Base-by-base conservation (phyloP, 2,888 invertebrate genomes). In the Trypoxylon attenuatum region DNA sequence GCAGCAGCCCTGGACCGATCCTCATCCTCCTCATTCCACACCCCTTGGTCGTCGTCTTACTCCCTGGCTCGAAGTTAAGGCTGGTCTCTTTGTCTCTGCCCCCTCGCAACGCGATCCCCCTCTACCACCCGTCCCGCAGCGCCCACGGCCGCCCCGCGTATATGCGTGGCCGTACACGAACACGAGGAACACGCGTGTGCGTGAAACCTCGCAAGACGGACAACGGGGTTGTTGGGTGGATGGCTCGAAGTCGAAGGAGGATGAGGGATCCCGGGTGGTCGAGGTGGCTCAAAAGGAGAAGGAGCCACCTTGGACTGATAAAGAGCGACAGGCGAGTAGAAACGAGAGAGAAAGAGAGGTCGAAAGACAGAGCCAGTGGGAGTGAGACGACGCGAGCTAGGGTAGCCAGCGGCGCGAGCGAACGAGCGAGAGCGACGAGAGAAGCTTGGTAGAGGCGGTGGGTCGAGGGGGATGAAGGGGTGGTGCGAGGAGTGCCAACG, bases 171-270 rank as follows among this genome's bases (percentile, higher is more conserved):
- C n/a, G 61, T 73, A 77, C 78, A 77, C 68, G 76, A 68, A 33
- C 33, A 72, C 70, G 62, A 59, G 62, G 52, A 73, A 67, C 76
- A 80, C 76, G 76, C 76, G 78, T 82, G 80, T 82, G 82, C 78
- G 83, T 80, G 81, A 80, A 78, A 77, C 77, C 77, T 79, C 76
- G 79, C 77, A 82, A 83, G 83, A 82, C 82, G 82, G 82, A 83
- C 82, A 82, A 80, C 80, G 80, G 78, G 73, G 73, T 75, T 71
- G 72, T 74, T 74, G 73, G 73, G 75, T 69, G 76, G 75, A 71
- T 67, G 69, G 77, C 71, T 69, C 57, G 69, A 59, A 62, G 63
- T 56, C 69, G 73, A n/a, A n/a, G n/a, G 71, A 61, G 73, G 67
- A 63, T 68, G 66, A 69, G 69, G n/a, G 71, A 69, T 33, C 33